Conservation (phyloP, 2,797 vertebrate species). For the Gadopsis bispinosus region DNA sequence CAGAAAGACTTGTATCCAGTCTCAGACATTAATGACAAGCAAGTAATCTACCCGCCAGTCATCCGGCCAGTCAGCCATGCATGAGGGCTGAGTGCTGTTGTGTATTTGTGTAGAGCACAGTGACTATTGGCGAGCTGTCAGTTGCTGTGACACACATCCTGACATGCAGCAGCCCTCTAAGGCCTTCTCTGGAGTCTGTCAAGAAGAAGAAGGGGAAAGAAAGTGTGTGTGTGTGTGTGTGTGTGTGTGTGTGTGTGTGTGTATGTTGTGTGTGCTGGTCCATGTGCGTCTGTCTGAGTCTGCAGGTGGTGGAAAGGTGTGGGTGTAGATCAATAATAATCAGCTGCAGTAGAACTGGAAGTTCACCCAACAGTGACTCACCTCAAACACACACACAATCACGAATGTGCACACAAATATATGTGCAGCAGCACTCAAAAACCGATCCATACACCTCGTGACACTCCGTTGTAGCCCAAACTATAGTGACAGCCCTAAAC, state of each 20-base stretch:
- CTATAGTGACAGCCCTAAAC: slow-evolving; percentile 39
- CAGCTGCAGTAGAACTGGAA: slow-evolving; percentile 74
- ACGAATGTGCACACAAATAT: slow-evolving; percentile 40
- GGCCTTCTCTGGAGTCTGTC: slow-evolving; percentile 68
- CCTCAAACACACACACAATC: slow-evolving; percentile 34
- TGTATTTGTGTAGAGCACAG: slow-evolving; percentile 64
- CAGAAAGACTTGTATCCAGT: slow-evolving; percentile 38
- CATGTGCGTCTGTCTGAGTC: slow-evolving; percentile 44
- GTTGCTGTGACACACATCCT: slow-evolving; percentile 68
- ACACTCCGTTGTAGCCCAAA: slow-evolving; percentile 50
- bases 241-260: slow-evolving; percentile 35
- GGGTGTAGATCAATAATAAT: slow-evolving; percentile 83
- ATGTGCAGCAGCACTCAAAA: slow-evolving; percentile 57
- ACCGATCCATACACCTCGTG: slow-evolving; percentile 62
- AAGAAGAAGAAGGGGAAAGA: slow-evolving; percentile 49
- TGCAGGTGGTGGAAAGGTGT: slow-evolving; percentile 71
- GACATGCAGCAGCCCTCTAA: slow-evolving; percentile 55
- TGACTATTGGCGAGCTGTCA: slow-evolving; percentile 81
- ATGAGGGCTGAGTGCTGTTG: slow-evolving; percentile 45
- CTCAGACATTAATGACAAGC: slow-evolving; percentile 63
- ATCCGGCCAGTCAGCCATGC: slow-evolving; percentile 52
- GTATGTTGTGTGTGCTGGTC: background rate
- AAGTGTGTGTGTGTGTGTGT: slow-evolving; percentile 43
- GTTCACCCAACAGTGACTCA: slow-evolving; percentile 74
- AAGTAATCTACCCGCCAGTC: slow-evolving; percentile 64